Base-by-base conservation (phyloP, 2,888 invertebrate species). In the Rugalucina vietnamica region DNA sequence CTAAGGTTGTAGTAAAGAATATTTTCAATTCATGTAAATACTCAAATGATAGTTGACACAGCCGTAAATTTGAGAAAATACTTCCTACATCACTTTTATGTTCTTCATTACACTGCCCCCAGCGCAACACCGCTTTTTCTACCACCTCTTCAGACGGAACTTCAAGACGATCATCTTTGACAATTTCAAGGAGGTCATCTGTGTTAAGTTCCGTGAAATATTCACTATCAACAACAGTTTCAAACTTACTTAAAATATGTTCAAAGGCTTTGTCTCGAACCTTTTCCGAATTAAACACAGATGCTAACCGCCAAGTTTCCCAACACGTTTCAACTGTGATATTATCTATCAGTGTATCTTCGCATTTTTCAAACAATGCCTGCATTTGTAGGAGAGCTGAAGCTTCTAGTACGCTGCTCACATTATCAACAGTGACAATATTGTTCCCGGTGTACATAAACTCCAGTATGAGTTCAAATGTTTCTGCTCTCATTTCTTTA, bases 381-480 rank as follows among this genome's bases (percentile, higher is more conserved):
- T 60, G n/a, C 1, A 90, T 83, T 70, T 89, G 89, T n/a, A 89
- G 76, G 43, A 86, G 76, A 29, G 81, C 84, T 0, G 89, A 39
- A 5, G 84, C 75, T 37, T 85, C 75, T 1, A 90, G 49, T 4
- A 89, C 29, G 21, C 75, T 76, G 39, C 84, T 88, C 1, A 87
- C 89, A 34, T 78, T 88, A 2, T 85, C 79, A 21, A 86, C 54
- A 3, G 36, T 77, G 1, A 89, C 50, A 24, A 82, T 72, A n/a
- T 86, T 76, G 32, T 78, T 69, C 5, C 78, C 85, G 1, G 70
- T 36, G 60, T 90, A 90, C 14, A 90, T 79, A 73, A 81, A 88
- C 0, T 73, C 8, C 10, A 90, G 79, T 3, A 89, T 27, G 3
- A 82, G 85, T 24, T 79, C 34, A 50, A 88, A 88, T 18, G 76